Conservation (phyloP, 2,113 vertebrate genomes). For the Thermophis baileyi region DNA sequence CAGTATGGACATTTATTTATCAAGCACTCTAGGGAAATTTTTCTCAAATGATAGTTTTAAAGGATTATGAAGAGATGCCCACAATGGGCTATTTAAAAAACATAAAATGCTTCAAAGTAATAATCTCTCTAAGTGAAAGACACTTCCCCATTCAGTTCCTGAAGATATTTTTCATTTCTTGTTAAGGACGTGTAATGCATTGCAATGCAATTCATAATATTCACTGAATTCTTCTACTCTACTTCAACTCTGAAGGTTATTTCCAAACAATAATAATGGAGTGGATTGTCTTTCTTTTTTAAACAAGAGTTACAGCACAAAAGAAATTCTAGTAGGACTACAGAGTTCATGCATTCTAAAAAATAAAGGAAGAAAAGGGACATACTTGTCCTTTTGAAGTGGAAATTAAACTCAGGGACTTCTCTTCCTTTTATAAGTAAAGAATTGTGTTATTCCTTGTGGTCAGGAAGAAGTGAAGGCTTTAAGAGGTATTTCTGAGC, state of each 20-base stretch:
- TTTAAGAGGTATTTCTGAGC: background rate
- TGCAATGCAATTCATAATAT: background rate
- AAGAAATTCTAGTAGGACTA: background rate
- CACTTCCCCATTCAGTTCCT: constrained; percentile 1
- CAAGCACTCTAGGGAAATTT: background rate
- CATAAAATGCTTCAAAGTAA: constrained; percentile 18
- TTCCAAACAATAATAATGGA: background rate
- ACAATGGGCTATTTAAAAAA: constrained; percentile 29
- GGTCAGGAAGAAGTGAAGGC: background rate
- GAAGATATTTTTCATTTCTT: background rate
- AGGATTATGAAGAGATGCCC: constrained; percentile 25
- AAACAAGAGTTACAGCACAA: background rate
- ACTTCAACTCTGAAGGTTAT: background rate
- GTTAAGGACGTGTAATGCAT: background rate
- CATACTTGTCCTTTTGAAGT: background rate
- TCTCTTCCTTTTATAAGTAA: background rate
- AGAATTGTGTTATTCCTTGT: background rate
- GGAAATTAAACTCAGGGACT: background rate
- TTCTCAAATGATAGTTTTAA: constrained; percentile 41
- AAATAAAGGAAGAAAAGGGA: background rate
- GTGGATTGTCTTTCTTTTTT: background rate
- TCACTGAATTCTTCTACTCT: background rate
- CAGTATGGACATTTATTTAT: constrained; percentile 35
- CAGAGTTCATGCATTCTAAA: background rate
- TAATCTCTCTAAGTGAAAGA: background rate